These are phyloP conservation scores for Gasterosteus nipponicus DNA, from an alignment of 2,113 vertebrate species.

Conservation along the genomic window DNA sequence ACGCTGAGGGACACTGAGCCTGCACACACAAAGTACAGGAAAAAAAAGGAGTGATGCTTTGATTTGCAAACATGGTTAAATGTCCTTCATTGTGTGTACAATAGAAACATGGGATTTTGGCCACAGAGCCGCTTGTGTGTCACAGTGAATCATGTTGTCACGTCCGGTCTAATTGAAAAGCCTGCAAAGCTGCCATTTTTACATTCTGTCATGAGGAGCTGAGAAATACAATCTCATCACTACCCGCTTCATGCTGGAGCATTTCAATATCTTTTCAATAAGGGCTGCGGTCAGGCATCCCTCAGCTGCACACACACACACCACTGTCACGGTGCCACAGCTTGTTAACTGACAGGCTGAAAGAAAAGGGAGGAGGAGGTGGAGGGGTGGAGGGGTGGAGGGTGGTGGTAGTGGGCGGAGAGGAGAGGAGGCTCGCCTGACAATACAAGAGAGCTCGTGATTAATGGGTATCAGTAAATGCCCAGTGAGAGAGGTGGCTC, in stretches of 20 bases:
- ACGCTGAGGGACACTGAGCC: conserved; percentile 92
- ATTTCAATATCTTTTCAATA: conserved; percentile 75
- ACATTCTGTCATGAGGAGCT: conserved; percentile 56
- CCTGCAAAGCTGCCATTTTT: conserved; percentile 39
- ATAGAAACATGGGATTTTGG: conserved; percentile 16
- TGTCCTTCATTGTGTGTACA: conserved; percentile 28
- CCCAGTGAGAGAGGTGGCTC: conserved; percentile 56
- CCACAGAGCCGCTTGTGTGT: conserved; percentile 24
- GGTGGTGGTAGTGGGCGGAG: conserved; percentile 21
- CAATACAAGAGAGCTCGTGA: conserved; percentile 73
- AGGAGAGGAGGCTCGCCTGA: conserved; percentile 53
- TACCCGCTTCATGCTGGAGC: conserved; percentile 29
- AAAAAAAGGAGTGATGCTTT: conserved; percentile 31
- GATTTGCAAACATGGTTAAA: conserved; percentile 14
- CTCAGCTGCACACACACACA: conserved; percentile 70
- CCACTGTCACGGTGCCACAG: conserved; percentile 77
- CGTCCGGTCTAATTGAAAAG: conserved; percentile 58
- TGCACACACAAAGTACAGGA: conserved; percentile 75
- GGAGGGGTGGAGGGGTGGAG: conserved; percentile 11
- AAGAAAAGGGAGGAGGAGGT: conserved; percentile 68
- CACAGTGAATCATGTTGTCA: conserved; percentile 38
- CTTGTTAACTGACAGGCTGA: conserved; percentile 80
- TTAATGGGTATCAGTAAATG: conserved; percentile 76
- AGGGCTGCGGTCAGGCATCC: conserved; percentile 63
- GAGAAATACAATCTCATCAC: conserved; percentile 65